Conservation (phyloP, 2,888 invertebrate genomes). For the Caenorhabditis plicata region DNA sequence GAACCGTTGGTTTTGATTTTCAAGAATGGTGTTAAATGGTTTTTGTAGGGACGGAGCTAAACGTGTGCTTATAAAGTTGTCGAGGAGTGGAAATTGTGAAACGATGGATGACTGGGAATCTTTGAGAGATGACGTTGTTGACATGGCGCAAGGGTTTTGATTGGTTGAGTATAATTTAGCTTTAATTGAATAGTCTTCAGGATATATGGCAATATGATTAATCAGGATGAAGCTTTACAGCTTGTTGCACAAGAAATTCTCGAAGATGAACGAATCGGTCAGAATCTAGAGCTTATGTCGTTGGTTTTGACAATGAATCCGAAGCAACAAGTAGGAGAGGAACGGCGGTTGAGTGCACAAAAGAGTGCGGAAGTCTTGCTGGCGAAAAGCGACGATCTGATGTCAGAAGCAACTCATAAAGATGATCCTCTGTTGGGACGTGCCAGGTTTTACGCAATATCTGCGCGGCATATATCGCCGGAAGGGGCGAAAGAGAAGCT, state of each 20-base stretch:
- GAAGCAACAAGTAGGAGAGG: conserved; percentile 4
- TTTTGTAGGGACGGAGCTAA: conserved; percentile 26
- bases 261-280: conserved; percentile 22
- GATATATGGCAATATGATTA: conserved; percentile 35
- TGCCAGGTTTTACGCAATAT: conserved; percentile 29
- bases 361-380: conserved; percentile 37
- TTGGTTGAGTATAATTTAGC: conserved; percentile 1
- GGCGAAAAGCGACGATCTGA: conserved; percentile 29
- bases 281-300: conserved; percentile 17
- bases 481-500: conserved; percentile 24
- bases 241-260: conserved; percentile 38
- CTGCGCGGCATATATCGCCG: conserved; percentile 22
- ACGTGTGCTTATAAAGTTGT: conserved; percentile 29
- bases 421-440: conserved; percentile 31
- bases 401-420: conserved; percentile 32
- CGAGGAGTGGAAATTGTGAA: conserved; percentile 20
- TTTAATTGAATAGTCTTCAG: conserved; percentile 11
- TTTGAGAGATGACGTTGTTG: conserved; percentile 32
- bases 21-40: neutral
- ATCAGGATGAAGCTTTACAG: conserved; percentile 39
- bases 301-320: conserved; percentile 26
- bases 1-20: conserved; percentile 20
- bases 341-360: neutral
- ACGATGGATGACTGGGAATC: conserved; percentile 28
- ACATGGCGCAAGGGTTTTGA: conserved; percentile 31